Percentiles rank a stretch among this genome's conserved stretches.
These are phyloP conservation scores for Mnemiopsis leidyi DNA, from an alignment of 37 sponge, comb jelly and placozoan species.

Conservation along the genomic window DNA sequence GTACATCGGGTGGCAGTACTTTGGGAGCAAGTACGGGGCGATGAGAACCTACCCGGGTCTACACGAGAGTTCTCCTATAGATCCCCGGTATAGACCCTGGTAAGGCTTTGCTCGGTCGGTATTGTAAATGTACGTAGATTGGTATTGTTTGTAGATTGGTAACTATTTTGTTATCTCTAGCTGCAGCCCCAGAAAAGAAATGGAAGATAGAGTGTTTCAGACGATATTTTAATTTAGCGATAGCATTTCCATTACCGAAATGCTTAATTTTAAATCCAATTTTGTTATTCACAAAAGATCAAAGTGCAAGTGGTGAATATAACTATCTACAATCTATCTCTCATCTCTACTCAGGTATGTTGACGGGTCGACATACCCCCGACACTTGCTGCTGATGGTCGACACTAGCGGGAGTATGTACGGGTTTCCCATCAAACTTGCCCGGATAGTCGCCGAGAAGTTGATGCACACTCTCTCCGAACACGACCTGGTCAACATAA, in stretches of 20 bases:
- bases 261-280: too few relatives aligned
- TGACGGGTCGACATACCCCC: conserved; percentile 7
- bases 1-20: conserved; percentile 26
- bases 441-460: neutral
- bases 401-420: conserved; percentile 26
- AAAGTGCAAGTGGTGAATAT: too few relatives aligned
- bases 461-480: neutral
- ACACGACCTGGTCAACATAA: conserved; percentile 19
- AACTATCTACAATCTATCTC: too few relatives aligned
- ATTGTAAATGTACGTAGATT: too few relatives aligned
- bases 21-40: conserved; percentile 12
- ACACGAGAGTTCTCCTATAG: neutral
- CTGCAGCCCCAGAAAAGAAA: too few relatives aligned
- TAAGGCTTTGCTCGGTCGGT: neutral
- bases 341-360: conserved; percentile 28
- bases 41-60: neutral
- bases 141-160: too few relatives aligned
- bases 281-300: too few relatives aligned
- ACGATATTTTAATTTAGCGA: too few relatives aligned
- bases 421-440: neutral
- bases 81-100: neutral
- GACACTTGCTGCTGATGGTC: neutral
- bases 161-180: too few relatives aligned
- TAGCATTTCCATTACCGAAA: too few relatives aligned
- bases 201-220: too few relatives aligned